Percentiles rank a stretch among this genome's conserved stretches.
These are phyloP conservation scores for Polymixis lichenea DNA, from an alignment of 2,888 invertebrate species.

Conservation along the genomic window DNA sequence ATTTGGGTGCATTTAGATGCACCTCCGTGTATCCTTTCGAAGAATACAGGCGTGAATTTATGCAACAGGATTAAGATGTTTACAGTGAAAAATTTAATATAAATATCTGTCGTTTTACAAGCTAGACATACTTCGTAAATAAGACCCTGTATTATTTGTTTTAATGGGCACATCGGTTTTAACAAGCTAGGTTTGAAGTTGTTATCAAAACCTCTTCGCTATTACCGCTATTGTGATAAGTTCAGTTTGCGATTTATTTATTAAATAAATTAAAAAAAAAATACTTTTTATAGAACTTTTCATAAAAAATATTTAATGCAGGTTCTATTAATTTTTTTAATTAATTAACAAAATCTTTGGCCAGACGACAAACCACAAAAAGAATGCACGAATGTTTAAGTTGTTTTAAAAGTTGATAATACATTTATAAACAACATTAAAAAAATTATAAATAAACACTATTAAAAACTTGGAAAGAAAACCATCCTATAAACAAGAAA, in stretches of 20 bases:
- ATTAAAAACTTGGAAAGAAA: background rate
- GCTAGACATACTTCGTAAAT: background rate
- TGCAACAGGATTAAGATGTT: too few relatives aligned
- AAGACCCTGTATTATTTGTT: too few relatives aligned
- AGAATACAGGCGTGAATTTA: too few relatives aligned
- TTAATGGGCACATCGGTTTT: too few relatives aligned
- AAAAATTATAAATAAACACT: background rate
- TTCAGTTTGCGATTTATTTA: background rate
- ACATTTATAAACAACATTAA: too few relatives aligned
- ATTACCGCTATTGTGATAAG: background rate
- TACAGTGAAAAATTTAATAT: too few relatives aligned
- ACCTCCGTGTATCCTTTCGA: too few relatives aligned
- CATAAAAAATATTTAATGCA: background rate
- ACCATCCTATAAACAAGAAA: slow-evolving; percentile 4
- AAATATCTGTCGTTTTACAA: background rate
- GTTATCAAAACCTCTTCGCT: background rate
- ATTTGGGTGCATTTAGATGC: too few relatives aligned
- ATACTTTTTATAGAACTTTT: too few relatives aligned
- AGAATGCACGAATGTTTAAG: background rate
- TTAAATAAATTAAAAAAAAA: background rate
- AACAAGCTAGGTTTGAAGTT: too few relatives aligned
- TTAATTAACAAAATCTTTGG: background rate
- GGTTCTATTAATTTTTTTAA: too few relatives aligned
- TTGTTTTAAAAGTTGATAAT: background rate
- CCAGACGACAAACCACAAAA: too few relatives aligned